Evolutionary conservation across 2,113 vertebrate genomes (phyloP).

Genomic region (western clawed frog (Xenopus tropicalis)): DNA sequence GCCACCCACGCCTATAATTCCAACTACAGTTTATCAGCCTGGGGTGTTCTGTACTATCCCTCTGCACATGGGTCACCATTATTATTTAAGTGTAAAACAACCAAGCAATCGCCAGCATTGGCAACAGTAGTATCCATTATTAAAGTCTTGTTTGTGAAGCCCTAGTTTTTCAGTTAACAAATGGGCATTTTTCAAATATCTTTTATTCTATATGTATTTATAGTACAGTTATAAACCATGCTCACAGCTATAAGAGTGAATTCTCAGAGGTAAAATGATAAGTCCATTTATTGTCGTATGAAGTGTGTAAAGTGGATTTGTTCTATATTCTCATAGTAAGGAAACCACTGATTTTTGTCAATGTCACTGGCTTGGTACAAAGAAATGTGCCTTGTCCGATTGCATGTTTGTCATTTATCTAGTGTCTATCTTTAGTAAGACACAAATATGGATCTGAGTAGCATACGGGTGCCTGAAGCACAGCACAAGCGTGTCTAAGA

Average conservation of each 20-base stretch:
- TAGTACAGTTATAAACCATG: not conserved
- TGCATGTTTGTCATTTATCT: not conserved
- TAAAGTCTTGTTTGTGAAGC: no score
- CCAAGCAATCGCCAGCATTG: no score
- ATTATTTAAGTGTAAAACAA: no score
- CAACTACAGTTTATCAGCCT: no score
- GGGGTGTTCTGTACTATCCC: no score
- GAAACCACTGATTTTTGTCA: not conserved
- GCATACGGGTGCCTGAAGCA: not conserved
- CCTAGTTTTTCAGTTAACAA: no score
- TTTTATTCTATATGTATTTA: not conserved
- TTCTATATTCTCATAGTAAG: conserved; percentile 1
- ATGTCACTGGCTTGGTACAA: not conserved
- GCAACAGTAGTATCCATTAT: no score
- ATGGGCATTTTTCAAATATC: no score
- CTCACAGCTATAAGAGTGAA: not conserved
- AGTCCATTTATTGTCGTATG: not conserved
- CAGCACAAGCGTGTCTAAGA: not conserved
- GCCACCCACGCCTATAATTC: no score
- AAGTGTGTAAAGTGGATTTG: conserved; percentile 12
- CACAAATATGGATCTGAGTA: not conserved
- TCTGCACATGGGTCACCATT: no score
- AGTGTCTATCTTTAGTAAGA: not conserved
- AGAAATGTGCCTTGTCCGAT: not conserved
- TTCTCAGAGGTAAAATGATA: not conserved